Conservation (phyloP, 2,888 invertebrate genomes). For the Alsophila aescularia region DNA sequence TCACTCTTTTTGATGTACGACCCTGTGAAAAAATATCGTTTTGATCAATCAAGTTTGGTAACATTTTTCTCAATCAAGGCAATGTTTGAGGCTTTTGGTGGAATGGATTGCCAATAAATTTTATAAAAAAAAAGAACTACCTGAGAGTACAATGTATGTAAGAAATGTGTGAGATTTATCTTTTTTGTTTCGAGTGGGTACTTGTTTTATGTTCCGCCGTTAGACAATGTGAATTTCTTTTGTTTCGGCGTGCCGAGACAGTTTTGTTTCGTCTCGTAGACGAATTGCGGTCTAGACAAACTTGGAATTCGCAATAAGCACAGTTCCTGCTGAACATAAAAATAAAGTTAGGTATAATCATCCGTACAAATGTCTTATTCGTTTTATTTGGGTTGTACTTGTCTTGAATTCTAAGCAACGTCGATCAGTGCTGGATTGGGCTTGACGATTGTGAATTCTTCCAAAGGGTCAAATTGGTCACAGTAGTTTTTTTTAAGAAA, state of each 20-base stretch:
- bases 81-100: conserved; percentile 6
- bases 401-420: background rate
- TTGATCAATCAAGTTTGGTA: conserved; percentile 31
- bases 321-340: conserved; percentile 2
- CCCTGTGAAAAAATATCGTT: conserved; percentile 42
- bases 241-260: conserved; percentile 20
- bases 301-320: conserved; percentile 31
- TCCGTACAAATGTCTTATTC: background rate
- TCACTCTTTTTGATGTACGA: conserved; percentile 53
- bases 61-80: conserved; percentile 2
- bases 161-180: conserved; percentile 12
- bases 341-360: conserved; percentile 3
- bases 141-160: background rate
- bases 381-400: background rate
- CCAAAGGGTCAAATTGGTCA: conserved; percentile 1
- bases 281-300: conserved; percentile 32
- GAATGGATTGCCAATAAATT: background rate
- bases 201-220: conserved; percentile 14
- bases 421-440: background rate
- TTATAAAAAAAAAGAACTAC: background rate
- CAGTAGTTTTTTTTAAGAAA: background rate
- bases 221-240: conserved; percentile 23
- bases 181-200: conserved; percentile 12
- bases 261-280: conserved; percentile 17
- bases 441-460: background rate